phyloP scores from a whole-genome alignment of 2,888 invertebrate genomes.

The Ypsolopha sequella region DNA sequence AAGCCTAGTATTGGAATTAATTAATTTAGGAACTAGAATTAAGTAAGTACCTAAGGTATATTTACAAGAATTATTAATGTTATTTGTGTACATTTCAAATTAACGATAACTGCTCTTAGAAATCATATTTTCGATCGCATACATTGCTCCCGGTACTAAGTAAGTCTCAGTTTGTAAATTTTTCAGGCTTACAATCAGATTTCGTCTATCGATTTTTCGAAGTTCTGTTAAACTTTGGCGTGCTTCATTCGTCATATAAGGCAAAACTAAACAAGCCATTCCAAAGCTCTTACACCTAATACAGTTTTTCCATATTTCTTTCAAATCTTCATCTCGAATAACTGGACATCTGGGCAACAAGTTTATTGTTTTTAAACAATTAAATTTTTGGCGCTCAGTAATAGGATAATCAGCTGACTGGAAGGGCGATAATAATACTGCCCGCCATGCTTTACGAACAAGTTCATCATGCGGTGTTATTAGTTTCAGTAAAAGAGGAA shows the following conservation, averaged over 20 bases:
- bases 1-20: no score
- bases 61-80: background rate
- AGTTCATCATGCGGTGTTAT: constrained; percentile 38
- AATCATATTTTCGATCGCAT: constrained; percentile 46
- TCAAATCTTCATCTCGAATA: constrained; percentile 53
- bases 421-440: constrained; percentile 42
- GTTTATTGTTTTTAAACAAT: constrained; percentile 55
- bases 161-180: constrained; percentile 57
- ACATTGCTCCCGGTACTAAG: constrained; percentile 58
- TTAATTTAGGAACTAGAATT: no score
- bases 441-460: constrained; percentile 55
- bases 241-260: constrained; percentile 49
- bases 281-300: constrained; percentile 53
- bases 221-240: constrained; percentile 45
- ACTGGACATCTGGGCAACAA: constrained; percentile 55
- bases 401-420: constrained; percentile 61
- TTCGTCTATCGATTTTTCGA: constrained; percentile 54
- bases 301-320: constrained; percentile 61
- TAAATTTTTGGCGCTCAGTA: constrained; percentile 51
- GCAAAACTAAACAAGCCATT: constrained; percentile 54
- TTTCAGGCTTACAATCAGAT: constrained; percentile 53
- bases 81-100: background rate
- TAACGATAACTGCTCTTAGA: background rate
- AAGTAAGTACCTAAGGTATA: no score
- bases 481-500: constrained; percentile 45